Conservation (phyloP, 1,140 invertebrate genomes). For the Drosophila albomicans region DNA sequence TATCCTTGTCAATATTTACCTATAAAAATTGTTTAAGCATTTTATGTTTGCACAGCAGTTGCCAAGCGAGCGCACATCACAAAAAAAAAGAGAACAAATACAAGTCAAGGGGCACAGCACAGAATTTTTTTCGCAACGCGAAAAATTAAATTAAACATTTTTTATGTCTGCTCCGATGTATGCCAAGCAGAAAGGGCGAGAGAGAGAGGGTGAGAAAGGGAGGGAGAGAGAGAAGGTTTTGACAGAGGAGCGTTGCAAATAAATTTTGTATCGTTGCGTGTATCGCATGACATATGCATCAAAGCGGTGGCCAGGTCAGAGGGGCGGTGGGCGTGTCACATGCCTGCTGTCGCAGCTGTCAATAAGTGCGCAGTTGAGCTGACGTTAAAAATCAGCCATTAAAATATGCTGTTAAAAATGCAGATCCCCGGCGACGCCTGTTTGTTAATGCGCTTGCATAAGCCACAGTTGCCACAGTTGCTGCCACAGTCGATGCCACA, state of each 20-base stretch:
- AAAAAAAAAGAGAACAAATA: constrained; percentile 6
- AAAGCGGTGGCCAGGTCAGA: constrained; percentile 41
- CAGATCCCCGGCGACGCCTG: constrained; percentile 58
- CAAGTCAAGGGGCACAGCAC: constrained; percentile 16
- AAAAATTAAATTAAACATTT: constrained; percentile 83
- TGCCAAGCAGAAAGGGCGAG: neutral
- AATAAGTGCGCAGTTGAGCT: constrained; percentile 75
- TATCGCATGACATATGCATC: constrained; percentile 82
- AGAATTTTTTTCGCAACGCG: constrained; percentile 46
- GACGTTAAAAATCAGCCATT: constrained; percentile 82
- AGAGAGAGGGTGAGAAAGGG: neutral
- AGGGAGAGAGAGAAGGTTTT: neutral
- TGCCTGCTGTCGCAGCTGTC: constrained; percentile 77
- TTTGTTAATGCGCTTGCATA: constrained; percentile 77
- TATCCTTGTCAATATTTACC: constrained; percentile 63
- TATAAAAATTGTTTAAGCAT: constrained; percentile 79
- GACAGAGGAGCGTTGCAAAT: constrained; percentile 64
- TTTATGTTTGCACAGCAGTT: constrained; percentile 80
- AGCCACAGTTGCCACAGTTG: constrained; percentile 58
- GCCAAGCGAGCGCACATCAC: constrained; percentile 43
- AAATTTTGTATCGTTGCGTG: constrained; percentile 72
- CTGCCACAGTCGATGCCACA: constrained; percentile 26
- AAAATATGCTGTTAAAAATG: constrained; percentile 82
- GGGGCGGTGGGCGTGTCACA: constrained; percentile 29
- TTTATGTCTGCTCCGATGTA: constrained; percentile 54